Conservation (phyloP, 37 sponge, comb jelly and placozoan species). For the Amphimedon queenslandica region DNA sequence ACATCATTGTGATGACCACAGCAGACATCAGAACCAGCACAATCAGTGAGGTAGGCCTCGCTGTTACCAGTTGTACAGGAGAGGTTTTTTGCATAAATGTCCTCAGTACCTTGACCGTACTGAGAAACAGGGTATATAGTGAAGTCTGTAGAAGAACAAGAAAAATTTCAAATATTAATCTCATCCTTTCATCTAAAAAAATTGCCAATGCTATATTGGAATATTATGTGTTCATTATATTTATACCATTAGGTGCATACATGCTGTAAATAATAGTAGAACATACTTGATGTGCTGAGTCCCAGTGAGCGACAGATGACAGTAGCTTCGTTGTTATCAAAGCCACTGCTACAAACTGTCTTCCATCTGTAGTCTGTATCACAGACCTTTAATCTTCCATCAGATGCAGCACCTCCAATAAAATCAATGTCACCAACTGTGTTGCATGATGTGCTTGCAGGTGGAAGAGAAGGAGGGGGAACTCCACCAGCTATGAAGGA, state of each 20-base stretch:
- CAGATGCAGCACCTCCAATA: constrained; percentile 11
- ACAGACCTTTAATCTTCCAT: constrained; percentile 39
- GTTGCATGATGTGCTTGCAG: neutral
- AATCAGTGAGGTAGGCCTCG: neutral
- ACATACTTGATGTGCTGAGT: constrained; percentile 7
- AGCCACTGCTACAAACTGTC: constrained; percentile 33
- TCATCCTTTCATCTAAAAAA: neutral
- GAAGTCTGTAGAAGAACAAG: neutral
- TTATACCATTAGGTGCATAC: neutral
- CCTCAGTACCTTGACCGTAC: neutral
- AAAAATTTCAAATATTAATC: neutral
- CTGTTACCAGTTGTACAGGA: neutral
- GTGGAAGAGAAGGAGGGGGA: neutral
- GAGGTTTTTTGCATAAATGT: neutral
- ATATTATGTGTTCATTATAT: no score
- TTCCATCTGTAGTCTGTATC: constrained; percentile 15
- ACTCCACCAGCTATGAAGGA: no score
- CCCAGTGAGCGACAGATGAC: constrained; percentile 32
- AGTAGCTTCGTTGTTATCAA: constrained; percentile 14
- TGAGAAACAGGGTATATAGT: neutral
- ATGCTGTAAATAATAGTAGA: neutral
- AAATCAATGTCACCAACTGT: constrained; percentile 12
- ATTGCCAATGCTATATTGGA: no score
- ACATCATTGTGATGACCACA: neutral
- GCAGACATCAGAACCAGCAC: neutral